A percentile compares a stretch with the other conserved stretches of the same genome.
These are phyloP conservation scores for Synaphobranchus kaupii DNA, from an alignment of 2,797 vertebrate genomes.

Conservation along the genomic window DNA sequence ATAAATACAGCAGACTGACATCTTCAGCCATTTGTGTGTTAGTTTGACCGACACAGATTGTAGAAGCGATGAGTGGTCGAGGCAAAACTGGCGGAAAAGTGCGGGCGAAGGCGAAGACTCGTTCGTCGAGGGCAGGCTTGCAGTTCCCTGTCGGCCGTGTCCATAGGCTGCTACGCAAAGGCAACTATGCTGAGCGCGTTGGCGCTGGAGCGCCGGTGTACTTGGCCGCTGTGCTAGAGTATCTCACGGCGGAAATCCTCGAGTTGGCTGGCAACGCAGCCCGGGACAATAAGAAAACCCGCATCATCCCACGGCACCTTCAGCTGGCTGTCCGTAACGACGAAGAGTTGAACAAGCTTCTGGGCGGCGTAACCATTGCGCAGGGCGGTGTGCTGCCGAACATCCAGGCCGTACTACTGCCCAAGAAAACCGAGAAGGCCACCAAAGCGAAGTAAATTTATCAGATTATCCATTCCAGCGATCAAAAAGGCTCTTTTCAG, in stretches of 20 bases:
- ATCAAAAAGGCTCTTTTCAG: constrained; percentile 72
- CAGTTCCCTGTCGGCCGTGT: constrained; percentile 72
- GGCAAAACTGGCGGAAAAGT: constrained; percentile 40
- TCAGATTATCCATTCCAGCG: not conserved
- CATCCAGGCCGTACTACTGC: constrained; percentile 71
- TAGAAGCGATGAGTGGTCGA: not conserved
- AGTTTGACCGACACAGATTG: not conserved
- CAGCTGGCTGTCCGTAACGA: constrained; percentile 74
- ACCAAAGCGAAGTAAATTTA: not conserved
- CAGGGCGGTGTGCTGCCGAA: constrained; percentile 73
- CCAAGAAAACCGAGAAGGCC: constrained; percentile 61
- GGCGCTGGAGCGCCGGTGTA: constrained; percentile 66
- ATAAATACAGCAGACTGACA: not conserved
- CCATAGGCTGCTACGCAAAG: constrained; percentile 68
- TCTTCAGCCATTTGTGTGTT: not conserved
- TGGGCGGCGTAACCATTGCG: constrained; percentile 70
- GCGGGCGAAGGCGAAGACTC: constrained; percentile 66
- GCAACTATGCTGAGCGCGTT: constrained; percentile 67
- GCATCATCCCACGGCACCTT: constrained; percentile 68
- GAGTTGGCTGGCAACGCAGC: constrained; percentile 75
- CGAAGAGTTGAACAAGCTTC: constrained; percentile 77
- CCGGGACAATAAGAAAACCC: constrained; percentile 69
- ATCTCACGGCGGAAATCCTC: constrained; percentile 70
- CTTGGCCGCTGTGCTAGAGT: constrained; percentile 72
- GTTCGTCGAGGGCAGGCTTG: constrained; percentile 67